Percentiles rank a stretch among this genome's conserved stretches.
These are phyloP conservation scores for Hephaestus fuliginosus DNA, from an alignment of 2,797 vertebrate species.

Conservation along the genomic window DNA sequence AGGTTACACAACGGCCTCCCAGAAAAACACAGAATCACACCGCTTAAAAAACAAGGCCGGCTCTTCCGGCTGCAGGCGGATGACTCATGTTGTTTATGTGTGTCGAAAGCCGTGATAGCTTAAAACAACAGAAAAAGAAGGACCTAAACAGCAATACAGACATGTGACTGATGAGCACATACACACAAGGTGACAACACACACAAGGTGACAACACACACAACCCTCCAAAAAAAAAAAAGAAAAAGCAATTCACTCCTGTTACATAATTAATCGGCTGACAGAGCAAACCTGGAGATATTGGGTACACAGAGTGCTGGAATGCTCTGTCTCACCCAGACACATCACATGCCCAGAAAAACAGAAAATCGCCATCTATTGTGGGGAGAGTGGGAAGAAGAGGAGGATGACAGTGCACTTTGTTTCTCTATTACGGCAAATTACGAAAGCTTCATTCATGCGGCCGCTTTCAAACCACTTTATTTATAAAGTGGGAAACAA, in stretches of 20 bases:
- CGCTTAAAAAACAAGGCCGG: constrained; percentile 37
- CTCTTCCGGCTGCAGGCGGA: constrained; percentile 37
- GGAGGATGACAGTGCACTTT: constrained; percentile 12
- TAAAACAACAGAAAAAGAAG: neutral
- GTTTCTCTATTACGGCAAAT: neutral
- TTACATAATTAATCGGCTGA: constrained; percentile 60
- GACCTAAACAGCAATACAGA: neutral
- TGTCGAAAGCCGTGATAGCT: neutral
- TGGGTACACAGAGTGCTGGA: constrained; percentile 64
- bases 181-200: constrained; percentile 32
- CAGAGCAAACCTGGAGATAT: constrained; percentile 38
- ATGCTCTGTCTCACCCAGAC: constrained; percentile 61
- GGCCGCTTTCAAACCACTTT: neutral
- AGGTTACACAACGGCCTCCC: constrained; percentile 75
- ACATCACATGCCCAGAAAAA: constrained; percentile 37
- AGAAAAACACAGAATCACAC: constrained; percentile 53
- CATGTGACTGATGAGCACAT: constrained; percentile 23
- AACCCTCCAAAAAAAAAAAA: constrained; percentile 24
- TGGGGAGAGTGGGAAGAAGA: neutral
- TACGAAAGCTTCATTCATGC: neutral
- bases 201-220: constrained; percentile 20
- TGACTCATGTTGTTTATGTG: constrained; percentile 27
- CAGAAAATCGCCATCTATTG: constrained; percentile 23
- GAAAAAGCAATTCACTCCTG: constrained; percentile 27
- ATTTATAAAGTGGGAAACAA: neutral